Evolutionary conservation across 2,797 vertebrate species (phyloP), one percentile per base, ranked within the genome.

Genomic region (Pteropus rufus): DNA sequence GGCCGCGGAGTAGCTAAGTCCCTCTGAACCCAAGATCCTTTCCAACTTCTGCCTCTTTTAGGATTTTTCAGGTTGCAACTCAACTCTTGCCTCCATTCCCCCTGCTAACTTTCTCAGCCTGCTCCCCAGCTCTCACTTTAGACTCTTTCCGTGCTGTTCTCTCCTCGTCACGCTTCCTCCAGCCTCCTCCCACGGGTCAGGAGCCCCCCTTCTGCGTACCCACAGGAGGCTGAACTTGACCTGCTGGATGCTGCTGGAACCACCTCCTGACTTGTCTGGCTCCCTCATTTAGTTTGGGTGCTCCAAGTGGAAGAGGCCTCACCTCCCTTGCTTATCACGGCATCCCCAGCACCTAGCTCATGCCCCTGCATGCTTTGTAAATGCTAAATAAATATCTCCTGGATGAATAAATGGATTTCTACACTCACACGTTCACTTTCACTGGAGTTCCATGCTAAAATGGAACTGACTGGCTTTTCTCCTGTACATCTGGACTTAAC

Each of bases 1-100:
- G 46, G 16, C 1, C 4, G 5, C 0, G 1, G 8, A 10, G 1
- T 31, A 11, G 56, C 15, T 5, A 18, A 36, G 36, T 82, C 11
- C 75, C 31, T 73, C 26, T 67, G 65, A 41, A 44, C 26, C 16
- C 31, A 3, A 3, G 15, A 18, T 56, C 29, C 44, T 69, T 44
- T 31, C 34, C 1, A 0, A 8, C 18, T 1, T 31, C 11, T 36
- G 26, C 26, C 16, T 39, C 24, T 88, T 54, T 82, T 4, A 36
- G 49, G 36, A 29, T 54, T 36, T 16, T 77, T 60, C 29, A 41
- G 54, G 29, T 18, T 3, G 39, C 60, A 94, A 52, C 5, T 11
- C 18, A 26, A 39, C 26, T 49, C 83, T 69, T 36, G 46, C n/a
- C 10, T 77, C 12, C 12, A 12, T 5, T 31, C 29, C 7, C n/a